Conservation (phyloP, 2,888 invertebrate species). For the Leptura quadrifasciata region DNA sequence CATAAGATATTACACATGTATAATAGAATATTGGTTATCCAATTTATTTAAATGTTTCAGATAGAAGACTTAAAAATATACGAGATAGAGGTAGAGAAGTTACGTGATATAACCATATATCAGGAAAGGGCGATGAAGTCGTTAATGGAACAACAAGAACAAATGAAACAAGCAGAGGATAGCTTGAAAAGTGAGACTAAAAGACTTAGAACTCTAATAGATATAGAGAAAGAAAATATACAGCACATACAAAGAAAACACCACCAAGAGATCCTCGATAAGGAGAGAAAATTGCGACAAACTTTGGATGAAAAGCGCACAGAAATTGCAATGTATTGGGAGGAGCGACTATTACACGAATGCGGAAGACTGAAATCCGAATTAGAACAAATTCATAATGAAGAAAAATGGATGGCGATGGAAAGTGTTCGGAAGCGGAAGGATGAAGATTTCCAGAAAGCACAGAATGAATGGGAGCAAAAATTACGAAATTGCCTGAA, state of each 20-base stretch:
- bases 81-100: conserved; percentile 77
- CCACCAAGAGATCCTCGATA: conserved; percentile 72
- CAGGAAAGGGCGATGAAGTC: conserved; percentile 78
- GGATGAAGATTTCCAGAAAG: conserved; percentile 76
- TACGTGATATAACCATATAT: conserved; percentile 77
- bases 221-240: conserved; percentile 72
- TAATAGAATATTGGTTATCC: neutral
- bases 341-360: conserved; percentile 79
- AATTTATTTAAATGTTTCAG: conserved; percentile 61
- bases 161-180: conserved; percentile 76
- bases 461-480: conserved; percentile 77
- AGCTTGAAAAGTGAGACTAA: conserved; percentile 76
- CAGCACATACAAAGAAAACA: conserved; percentile 71
- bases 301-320: conserved; percentile 75
- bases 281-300: conserved; percentile 71
- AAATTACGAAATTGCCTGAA: conserved; percentile 73
- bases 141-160: conserved; percentile 77
- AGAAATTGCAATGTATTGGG: conserved; percentile 79
- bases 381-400: conserved; percentile 78
- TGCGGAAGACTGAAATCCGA: conserved; percentile 79
- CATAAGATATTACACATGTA: neutral
- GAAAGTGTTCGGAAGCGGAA: conserved; percentile 77
- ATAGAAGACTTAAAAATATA: conserved; percentile 76
- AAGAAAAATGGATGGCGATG: conserved; percentile 78
- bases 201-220: conserved; percentile 68